Conservation (phyloP, 2,113 vertebrate genomes). For the Plestiodon gilberti region DNA sequence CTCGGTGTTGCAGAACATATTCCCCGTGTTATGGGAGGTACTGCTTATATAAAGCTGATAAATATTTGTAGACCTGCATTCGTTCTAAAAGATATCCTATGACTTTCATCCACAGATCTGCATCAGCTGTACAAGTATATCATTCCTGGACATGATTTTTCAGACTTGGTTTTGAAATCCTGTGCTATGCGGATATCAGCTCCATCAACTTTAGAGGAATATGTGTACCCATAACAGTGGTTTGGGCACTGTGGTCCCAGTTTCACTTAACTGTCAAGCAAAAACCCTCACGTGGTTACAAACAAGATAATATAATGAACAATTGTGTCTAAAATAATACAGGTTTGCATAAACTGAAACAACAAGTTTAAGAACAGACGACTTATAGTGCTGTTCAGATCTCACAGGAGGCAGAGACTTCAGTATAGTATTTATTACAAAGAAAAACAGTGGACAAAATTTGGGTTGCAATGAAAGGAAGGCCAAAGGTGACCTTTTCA, state of each 20-base stretch:
- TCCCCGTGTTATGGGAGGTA: too few species aligned
- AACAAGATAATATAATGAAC: not conserved
- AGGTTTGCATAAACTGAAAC: not conserved
- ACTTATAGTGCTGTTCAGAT: too few species aligned
- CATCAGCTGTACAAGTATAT: not conserved
- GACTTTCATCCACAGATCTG: not conserved
- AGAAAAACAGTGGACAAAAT: not conserved
- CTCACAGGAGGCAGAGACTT: not conserved
- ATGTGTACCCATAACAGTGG: not conserved
- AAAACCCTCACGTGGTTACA: not conserved
- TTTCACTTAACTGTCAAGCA: rapidly evolving
- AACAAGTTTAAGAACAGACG: not conserved
- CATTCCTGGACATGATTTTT: not conserved
- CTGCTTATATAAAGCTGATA: too few species aligned
- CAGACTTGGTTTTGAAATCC: not conserved
- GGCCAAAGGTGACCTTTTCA: slow-evolving; percentile 10
- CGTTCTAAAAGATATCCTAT: not conserved
- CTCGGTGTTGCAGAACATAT: too few species aligned
- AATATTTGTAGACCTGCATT: not conserved
- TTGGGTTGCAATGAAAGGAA: not conserved
- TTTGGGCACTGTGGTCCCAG: not conserved
- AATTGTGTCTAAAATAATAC: not conserved
- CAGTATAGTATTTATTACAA: slow-evolving; percentile 7
- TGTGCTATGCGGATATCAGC: not conserved
- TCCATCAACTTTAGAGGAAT: not conserved